Base-by-base conservation (phyloP, 2,113 vertebrate genomes). In the Pomatorhinus ruficollis region DNA sequence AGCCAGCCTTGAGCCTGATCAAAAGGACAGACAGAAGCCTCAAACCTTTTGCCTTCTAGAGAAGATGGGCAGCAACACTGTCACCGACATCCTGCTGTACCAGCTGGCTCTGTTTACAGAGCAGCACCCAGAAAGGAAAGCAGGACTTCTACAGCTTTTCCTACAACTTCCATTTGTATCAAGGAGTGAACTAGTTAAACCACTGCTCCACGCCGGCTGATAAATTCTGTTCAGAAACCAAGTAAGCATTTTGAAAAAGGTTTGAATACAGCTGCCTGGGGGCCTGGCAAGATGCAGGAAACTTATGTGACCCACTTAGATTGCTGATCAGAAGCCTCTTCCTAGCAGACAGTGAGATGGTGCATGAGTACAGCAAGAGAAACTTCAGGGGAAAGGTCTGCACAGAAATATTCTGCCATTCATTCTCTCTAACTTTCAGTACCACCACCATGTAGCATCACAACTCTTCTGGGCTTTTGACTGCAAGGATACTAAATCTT, bases 201-300 rank as follows among this genome's bases (percentile, higher is more conserved):
- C 53, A 65, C 42, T 72, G 53, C n/a, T 60, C 61, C 15, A 0
- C 17, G 24, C 30, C 42, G 49, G 56, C 49, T 75, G 53, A 82
- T 57, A 71, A 81, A 89, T 71, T 89, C 72, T 49, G 28, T 71
- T 68, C 83, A 83, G 68, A 75, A 93, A 90, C 30, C 31, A 75
- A 83, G 89, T 37, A 78, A 91, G 81, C 72, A 81, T 56, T 95
- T 91, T 57, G 66, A 44, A 74, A 80, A 89, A 89, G 44, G 89
- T 77, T 82, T 94, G 45, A 83, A 70, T 65, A 74, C 50, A 90
- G 75, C n/a, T 88, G 90, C 71, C 88, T 72, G 68, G 35, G 59
- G 84, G 81, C 84, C 65, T 84, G 54, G 85, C 59, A 90, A 88
- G 66, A 92, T 27, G 42, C 63, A 86, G 59, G 27, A 76, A 90